Evolutionary conservation across 2,888 invertebrate genomes (phyloP).

Genomic region (Agrypnus murinus): DNA sequence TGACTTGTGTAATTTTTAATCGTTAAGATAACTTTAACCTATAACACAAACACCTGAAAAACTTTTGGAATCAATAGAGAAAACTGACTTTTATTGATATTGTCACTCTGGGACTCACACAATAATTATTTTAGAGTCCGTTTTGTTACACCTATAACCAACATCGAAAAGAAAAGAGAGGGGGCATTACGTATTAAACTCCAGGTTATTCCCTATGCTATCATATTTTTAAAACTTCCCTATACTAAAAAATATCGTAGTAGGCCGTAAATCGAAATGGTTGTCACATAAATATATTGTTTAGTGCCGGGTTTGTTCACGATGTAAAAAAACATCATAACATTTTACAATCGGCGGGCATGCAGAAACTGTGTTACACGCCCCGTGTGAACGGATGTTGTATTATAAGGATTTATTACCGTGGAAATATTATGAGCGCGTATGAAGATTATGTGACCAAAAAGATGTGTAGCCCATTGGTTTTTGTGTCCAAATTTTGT

Average conservation of each 20-base stretch:
- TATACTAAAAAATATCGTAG: constrained; percentile 44
- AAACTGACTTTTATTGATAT: no score
- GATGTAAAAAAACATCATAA: constrained; percentile 52
- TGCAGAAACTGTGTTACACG: constrained; percentile 46
- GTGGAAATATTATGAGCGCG: constrained; percentile 41
- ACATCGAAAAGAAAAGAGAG: background rate
- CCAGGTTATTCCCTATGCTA: constrained; percentile 24
- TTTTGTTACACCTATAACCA: background rate
- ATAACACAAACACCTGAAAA: no score
- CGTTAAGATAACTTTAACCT: no score
- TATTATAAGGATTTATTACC: constrained; percentile 52
- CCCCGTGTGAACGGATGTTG: constrained; percentile 48
- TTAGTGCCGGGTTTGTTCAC: constrained; percentile 51
- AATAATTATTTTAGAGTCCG: background rate
- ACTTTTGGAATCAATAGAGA: no score
- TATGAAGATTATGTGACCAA: constrained; percentile 42
- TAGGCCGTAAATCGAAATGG: constrained; percentile 51
- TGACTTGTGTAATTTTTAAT: no score
- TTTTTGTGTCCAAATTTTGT: background rate
- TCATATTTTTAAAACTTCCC: constrained; percentile 43
- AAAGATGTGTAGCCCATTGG: constrained; percentile 24
- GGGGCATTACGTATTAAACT: constrained; percentile 14
- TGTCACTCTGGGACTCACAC: no score
- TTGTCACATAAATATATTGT: constrained; percentile 53
- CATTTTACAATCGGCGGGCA: constrained; percentile 52